phyloP scores from a whole-genome alignment of 2,113 vertebrate species.

The Nasalis larvatus region DNA sequence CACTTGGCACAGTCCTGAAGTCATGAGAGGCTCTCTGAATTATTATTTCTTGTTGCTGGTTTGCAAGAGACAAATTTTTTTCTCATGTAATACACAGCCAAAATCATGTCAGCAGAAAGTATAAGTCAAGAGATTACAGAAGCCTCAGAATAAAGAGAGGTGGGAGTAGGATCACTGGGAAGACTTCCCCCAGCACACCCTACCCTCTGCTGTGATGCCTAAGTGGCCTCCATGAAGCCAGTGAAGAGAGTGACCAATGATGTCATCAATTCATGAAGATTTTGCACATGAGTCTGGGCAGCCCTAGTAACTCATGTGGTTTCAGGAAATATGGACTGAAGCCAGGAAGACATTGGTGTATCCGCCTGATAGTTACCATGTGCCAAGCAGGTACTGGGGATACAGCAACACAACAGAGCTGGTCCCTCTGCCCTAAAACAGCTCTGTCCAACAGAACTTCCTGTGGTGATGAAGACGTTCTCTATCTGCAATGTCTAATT shows the following conservation, averaged over 20 bases:
- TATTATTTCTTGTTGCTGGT: background rate
- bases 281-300: background rate
- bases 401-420: too few species aligned
- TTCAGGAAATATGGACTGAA: background rate
- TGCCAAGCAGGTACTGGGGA: background rate
- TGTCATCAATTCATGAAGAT: background rate
- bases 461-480: background rate
- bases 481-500: background rate
- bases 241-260: background rate
- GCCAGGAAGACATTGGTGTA: background rate
- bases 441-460: background rate
- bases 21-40: background rate
- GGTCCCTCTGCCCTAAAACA: background rate
- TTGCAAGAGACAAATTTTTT: background rate
- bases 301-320: background rate
- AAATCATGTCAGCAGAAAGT: background rate
- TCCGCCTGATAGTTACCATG: background rate
- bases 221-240: background rate
- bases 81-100: background rate
- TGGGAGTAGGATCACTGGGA: background rate
- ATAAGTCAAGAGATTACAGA: background rate
- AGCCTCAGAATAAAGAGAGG: background rate
- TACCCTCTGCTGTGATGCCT: background rate
- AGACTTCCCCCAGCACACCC: background rate
- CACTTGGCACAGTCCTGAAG: background rate